phyloP scores from a whole-genome alignment of 1,140 invertebrate species.

The Drosophila pectinifera region DNA sequence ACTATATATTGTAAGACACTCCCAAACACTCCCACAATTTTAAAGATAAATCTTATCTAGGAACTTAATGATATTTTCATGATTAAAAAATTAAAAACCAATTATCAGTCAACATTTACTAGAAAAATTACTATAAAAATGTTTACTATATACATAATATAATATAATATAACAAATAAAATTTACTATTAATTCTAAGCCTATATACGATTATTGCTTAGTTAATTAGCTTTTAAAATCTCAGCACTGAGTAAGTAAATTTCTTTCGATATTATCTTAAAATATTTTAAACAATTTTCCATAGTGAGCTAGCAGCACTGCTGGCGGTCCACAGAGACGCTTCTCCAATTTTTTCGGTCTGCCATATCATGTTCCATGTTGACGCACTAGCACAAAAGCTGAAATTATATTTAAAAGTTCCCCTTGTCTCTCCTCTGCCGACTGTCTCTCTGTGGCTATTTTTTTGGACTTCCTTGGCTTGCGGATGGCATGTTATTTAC shows the following conservation, averaged over 20 bases:
- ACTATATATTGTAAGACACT: too few species aligned
- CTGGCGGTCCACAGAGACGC: constrained; percentile 51
- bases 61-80: too few species aligned
- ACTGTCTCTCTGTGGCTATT: constrained; percentile 11
- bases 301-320: constrained; percentile 6
- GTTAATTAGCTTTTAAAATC: neutral
- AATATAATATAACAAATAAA: too few species aligned
- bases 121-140: too few species aligned
- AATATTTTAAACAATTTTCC: neutral
- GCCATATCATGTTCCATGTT: constrained; percentile 80
- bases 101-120: too few species aligned
- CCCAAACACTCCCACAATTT: too few species aligned
- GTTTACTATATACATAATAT: too few species aligned
- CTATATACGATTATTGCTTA: too few species aligned
- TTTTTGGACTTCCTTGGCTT: constrained; percentile 30
- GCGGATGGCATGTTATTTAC: constrained; percentile 70
- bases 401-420: constrained; percentile 79
- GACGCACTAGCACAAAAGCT: constrained; percentile 79
- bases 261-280: neutral
- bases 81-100: too few species aligned
- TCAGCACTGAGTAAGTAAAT: neutral
- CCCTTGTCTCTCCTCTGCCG: constrained; percentile 13
- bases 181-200: too few species aligned
- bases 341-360: constrained; percentile 42
- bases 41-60: too few species aligned